phyloP scores from a whole-genome alignment of 2,113 vertebrate species.

The Poicephalus meyeri region DNA sequence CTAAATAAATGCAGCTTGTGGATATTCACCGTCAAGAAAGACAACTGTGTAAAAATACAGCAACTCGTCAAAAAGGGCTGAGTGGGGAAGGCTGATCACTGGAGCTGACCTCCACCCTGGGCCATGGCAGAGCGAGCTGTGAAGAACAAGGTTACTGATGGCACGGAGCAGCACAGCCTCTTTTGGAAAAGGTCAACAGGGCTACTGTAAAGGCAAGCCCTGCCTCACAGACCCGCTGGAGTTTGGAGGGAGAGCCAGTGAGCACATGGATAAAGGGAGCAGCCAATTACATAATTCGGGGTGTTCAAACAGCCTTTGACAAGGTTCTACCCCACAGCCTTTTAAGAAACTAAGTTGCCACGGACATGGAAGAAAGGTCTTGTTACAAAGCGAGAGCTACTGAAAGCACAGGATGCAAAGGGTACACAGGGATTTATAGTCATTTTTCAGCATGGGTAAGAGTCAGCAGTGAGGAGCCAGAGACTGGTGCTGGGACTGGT shows the following conservation, averaged over 20 bases:
- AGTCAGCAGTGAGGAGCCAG: background rate
- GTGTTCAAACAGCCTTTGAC: background rate
- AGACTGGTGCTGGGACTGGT: background rate
- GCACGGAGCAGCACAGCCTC: background rate
- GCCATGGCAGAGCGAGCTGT: background rate
- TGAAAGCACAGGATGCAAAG: background rate
- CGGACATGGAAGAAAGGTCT: background rate
- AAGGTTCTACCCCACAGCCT: background rate
- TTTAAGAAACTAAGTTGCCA: background rate
- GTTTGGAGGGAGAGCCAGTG: background rate
- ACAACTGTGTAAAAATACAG: background rate
- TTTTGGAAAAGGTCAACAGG: background rate
- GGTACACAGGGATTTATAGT: background rate
- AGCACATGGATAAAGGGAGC: background rate
- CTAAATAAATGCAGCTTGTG: background rate
- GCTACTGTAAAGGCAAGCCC: background rate
- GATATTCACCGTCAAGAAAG: background rate
- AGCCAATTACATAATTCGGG: background rate
- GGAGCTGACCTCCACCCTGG: background rate
- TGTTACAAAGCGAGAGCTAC: accelerated
- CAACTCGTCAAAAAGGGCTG: background rate
- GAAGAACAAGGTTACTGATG: background rate
- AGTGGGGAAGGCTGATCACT: background rate
- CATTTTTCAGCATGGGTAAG: background rate
- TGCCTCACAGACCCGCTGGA: background rate